Conservation (phyloP, 2,888 invertebrate species). For the Xestia ashworthii region DNA sequence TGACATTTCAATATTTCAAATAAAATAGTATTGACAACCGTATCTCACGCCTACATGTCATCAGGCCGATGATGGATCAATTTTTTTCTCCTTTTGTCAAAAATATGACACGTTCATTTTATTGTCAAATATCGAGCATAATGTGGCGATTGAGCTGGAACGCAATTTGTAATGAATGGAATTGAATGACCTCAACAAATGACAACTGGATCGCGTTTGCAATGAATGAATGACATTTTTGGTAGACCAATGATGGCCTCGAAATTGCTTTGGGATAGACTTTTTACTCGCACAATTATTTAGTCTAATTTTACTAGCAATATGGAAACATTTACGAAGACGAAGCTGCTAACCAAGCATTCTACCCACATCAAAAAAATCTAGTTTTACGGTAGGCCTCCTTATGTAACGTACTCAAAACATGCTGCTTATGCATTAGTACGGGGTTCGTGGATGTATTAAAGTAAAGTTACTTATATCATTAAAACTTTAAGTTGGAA, state of each 20-base stretch:
- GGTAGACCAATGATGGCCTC: neutral
- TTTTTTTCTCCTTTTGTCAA: slow-evolving; percentile 14
- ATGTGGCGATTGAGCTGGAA: neutral
- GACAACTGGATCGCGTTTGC: neutral
- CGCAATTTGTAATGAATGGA: neutral
- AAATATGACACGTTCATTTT: slow-evolving; percentile 31
- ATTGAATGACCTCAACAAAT: neutral
- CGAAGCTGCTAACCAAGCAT: too few species aligned
- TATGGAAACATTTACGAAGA: neutral
- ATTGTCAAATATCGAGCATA: neutral
- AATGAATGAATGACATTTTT: neutral
- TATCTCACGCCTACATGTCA: slow-evolving; percentile 45
- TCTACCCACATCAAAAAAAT: too few species aligned
- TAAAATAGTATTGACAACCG: slow-evolving; percentile 24
- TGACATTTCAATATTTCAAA: slow-evolving; percentile 41
- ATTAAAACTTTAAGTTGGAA: too few species aligned
- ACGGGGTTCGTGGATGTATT: too few species aligned
- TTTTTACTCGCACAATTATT: neutral
- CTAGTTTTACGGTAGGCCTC: too few species aligned
- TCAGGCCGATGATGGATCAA: slow-evolving; percentile 33
- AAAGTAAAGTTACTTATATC: too few species aligned
- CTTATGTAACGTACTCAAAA: too few species aligned
- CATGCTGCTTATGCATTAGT: too few species aligned
- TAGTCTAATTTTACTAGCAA: neutral
- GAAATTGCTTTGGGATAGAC: neutral